These are phyloP conservation scores for Megalops cyprinoides DNA, from an alignment of 2,797 vertebrate genomes.

Conservation along the genomic window DNA sequence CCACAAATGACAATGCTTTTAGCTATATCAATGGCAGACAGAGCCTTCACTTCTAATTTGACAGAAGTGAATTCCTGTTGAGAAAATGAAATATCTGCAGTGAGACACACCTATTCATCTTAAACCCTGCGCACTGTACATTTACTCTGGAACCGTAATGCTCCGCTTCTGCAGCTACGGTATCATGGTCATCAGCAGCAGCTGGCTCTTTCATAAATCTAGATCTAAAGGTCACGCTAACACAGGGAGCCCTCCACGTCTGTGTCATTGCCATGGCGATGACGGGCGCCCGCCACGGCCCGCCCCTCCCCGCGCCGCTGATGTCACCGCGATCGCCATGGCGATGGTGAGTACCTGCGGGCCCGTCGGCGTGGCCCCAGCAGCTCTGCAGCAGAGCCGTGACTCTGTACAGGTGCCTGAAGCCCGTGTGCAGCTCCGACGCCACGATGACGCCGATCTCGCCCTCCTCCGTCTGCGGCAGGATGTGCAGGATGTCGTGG, in stretches of 20 bases:
- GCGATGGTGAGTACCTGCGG: not conserved
- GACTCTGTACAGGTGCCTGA: slow-evolving; percentile 89
- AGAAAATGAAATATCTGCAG: no score
- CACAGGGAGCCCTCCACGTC: not conserved
- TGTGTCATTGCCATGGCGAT: not conserved
- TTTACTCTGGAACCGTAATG: no score
- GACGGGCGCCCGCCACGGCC: not conserved
- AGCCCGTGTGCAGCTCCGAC: slow-evolving; percentile 88
- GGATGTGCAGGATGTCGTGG: slow-evolving; percentile 91
- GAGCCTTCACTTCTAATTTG: no score
- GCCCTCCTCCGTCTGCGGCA: slow-evolving; percentile 80
- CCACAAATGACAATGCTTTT: no score
- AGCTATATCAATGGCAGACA: no score
- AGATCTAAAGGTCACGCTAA: not conserved
- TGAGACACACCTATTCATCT: no score
- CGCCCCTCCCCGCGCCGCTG: no score
- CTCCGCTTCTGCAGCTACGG: slow-evolving; percentile 9
- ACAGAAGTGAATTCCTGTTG: no score
- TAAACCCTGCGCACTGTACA: not conserved
- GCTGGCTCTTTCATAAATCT: not conserved
- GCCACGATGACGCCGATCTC: slow-evolving; percentile 86
- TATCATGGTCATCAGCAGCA: slow-evolving; percentile 59
- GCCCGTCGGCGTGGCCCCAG: slow-evolving; percentile 55
- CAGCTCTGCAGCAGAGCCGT: slow-evolving; percentile 73
- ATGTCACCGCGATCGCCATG: no score